Percentiles rank a stretch among this genome's conserved stretches.
Evolutionary conservation across 2,888 invertebrate genomes (phyloP).

Genomic region (Coelogynopora nodosa): DNA sequence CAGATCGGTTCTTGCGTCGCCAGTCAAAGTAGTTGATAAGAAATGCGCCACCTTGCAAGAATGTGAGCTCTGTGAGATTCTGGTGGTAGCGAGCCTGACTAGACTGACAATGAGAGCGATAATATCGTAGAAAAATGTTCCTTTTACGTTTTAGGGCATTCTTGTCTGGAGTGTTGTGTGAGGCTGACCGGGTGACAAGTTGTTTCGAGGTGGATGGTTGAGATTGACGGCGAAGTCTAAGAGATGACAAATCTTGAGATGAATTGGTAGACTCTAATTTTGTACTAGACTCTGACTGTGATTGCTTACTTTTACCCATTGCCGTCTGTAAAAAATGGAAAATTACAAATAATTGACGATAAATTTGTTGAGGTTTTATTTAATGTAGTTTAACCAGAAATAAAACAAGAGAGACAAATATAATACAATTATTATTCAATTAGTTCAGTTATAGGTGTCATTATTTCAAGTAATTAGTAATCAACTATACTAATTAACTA

Average conservation of each 20-base stretch:
- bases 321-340: not conserved
- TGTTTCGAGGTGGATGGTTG: not conserved
- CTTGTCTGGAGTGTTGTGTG: not conserved
- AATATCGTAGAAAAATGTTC: not conserved
- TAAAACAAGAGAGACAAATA: too few species aligned
- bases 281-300: not conserved
- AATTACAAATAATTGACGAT: too few species aligned
- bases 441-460: too few species aligned
- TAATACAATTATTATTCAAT: too few species aligned
- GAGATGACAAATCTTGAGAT: not conserved
- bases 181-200: not conserved
- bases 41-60: conserved; percentile 19
- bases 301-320: not conserved
- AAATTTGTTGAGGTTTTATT: too few species aligned
- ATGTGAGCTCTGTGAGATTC: conserved; percentile 35
- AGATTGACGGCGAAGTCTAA: not conserved
- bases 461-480: too few species aligned
- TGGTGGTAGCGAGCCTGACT: conserved; percentile 21
- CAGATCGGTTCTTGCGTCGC: not conserved
- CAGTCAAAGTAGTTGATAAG: conserved; percentile 33
- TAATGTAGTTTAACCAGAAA: too few species aligned
- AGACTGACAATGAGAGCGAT: not conserved
- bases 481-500: too few species aligned
- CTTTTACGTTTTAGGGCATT: not conserved
- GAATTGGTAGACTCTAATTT: not conserved